A percentile compares a stretch with the other conserved stretches of the same genome.
Evolutionary conservation across 2,888 invertebrate species (phyloP).

Genomic region (Cylindroiulus punctatus): DNA sequence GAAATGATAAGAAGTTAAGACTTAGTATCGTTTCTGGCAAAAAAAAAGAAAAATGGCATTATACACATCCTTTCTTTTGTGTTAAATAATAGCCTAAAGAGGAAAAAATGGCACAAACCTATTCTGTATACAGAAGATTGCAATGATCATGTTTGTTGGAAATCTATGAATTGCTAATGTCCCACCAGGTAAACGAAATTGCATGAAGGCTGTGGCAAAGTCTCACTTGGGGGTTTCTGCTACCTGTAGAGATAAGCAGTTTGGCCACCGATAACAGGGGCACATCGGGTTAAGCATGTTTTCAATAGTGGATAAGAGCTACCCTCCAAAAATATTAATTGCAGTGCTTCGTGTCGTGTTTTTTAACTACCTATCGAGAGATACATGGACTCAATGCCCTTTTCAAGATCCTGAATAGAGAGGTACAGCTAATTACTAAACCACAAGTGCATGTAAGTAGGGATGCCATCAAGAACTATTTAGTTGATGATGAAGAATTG

Average conservation of each 20-base stretch:
- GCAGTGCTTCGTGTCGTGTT: background rate
- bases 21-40: background rate
- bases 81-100: background rate
- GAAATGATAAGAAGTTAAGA: background rate
- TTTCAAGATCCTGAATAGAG: background rate
- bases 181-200: constrained; percentile 15
- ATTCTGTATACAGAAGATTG: background rate
- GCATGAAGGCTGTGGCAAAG: constrained; percentile 31
- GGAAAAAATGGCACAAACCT: background rate
- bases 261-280: constrained; percentile 42
- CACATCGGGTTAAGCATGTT: constrained; percentile 22
- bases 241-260: constrained; percentile 33
- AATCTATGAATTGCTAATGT: constrained; percentile 31
- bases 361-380: background rate
- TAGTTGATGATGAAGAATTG: background rate
- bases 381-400: background rate
- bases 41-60: background rate
- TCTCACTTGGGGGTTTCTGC: background rate
- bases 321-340: constrained; percentile 32
- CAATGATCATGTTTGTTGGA: constrained; percentile 17
- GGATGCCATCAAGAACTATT: constrained; percentile 18
- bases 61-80: constrained; percentile 4
- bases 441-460: background rate
- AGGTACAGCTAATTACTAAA: background rate
- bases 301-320: background rate